Base-by-base conservation (phyloP, 2,797 vertebrate species). In the Hyperoplus lanceolatus region DNA sequence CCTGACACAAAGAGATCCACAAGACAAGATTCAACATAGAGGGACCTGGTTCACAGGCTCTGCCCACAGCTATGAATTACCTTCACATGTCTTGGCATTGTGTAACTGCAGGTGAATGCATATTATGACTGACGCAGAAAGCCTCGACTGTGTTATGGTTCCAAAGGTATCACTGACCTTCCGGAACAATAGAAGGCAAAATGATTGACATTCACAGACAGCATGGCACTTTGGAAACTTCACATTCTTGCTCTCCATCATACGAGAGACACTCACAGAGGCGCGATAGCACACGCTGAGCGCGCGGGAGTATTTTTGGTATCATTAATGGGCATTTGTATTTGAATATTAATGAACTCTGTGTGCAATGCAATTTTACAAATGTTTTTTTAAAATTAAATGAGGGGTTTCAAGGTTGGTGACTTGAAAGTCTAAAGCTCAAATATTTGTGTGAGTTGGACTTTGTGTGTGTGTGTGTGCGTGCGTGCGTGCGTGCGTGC, bases 141-240 rank as follows among this genome's bases (percentile, higher is more conserved):
- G 18, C 73, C 73, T 80, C 64, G 50, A 54, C 21, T 76, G 54
- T 49, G 38, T 73, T 67, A 15, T 57, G 50, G n/a, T 58, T 79
- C 14, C n/a, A 49, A 58, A 87, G 46, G 18, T 58, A 72, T 73
- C 0, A 0, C 21, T 67, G 81, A 81, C 87, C 85, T 90, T 85
- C 80, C 68, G 51, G 64, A 50, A 62, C 76, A 83, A 87, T 79
- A 62, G 58, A 70, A 86, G 58, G 73, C 41, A 41, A 36, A 15
- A 55, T 39, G 49, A 58, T 4, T 45, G 68, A 70, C 79, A 83
- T 86, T 85, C 75, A 58, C 81, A 88, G 88, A 87, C 78, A 66
- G 62, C 29, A 41, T 1, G 49, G 78, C 75, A 59, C 65, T 55
- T n/a, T 0, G 55, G 12, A 80, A 70, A 55, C 71, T 7, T 63